A percentile compares a stretch with the other conserved stretches of the same genome.
phyloP scores from a whole-genome alignment of 1,140 invertebrate genomes.

The Hydropsyche tenuis region DNA sequence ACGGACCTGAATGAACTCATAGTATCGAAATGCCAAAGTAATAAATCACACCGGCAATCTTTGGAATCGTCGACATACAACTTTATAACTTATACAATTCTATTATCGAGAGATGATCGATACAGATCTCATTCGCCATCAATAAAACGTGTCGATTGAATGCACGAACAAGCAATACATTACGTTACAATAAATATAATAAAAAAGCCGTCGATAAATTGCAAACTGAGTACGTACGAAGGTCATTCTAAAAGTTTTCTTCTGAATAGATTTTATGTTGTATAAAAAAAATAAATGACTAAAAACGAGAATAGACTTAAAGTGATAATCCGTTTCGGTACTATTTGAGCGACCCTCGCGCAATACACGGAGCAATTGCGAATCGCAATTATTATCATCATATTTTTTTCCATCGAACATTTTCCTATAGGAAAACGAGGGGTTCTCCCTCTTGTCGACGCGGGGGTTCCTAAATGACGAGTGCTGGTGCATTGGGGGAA shows the following conservation, averaged over 20 bases:
- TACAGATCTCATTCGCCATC: slow-evolving; percentile 7
- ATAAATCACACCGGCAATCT: slow-evolving; percentile 17
- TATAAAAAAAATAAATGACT: too few relatives aligned
- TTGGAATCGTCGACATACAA: slow-evolving; percentile 7
- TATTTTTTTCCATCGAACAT: neutral
- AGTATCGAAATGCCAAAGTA: slow-evolving; percentile 6
- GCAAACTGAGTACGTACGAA: too few relatives aligned
- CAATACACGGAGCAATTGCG: too few relatives aligned
- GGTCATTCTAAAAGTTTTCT: too few relatives aligned
- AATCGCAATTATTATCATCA: neutral
- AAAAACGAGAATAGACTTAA: too few relatives aligned
- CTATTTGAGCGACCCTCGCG: too few relatives aligned
- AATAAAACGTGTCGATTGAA: slow-evolving; percentile 2
- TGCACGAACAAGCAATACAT: too few relatives aligned
- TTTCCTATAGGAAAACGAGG: neutral
- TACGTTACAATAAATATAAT: too few relatives aligned
- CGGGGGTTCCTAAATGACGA: slow-evolving; percentile 24
- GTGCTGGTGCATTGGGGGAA: slow-evolving; percentile 8
- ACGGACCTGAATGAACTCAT: slow-evolving; percentile 6
- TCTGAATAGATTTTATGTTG: too few relatives aligned
- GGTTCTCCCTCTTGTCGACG: neutral
- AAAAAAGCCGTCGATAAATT: too few relatives aligned
- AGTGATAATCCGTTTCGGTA: too few relatives aligned
- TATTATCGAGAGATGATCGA: slow-evolving; percentile 17
- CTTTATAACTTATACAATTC: slow-evolving; percentile 18